Evolutionary conservation across 2,797 vertebrate genomes (phyloP), one percentile per base, ranked within the genome.

Genomic region (Silurus lanzhouensis): DNA sequence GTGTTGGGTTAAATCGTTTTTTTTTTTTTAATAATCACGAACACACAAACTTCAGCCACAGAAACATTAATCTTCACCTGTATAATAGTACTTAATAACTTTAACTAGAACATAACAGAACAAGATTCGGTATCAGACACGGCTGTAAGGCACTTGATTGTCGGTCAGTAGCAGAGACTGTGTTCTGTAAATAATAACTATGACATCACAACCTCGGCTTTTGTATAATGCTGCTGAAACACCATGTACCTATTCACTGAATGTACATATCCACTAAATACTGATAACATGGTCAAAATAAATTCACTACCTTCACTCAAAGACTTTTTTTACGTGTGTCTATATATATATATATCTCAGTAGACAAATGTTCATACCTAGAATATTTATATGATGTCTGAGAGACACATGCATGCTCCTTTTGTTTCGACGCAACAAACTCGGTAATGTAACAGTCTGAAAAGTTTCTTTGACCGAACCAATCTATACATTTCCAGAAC

Each of bases 101-200:
- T 27, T 38, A 38, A 60, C 1, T 52, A 71, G 19, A 44, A 55
- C 0, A 44, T 52, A 78, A 5, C 19, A 83, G 57, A 84, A 64
- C 38, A 71, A n/a, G 17, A 52, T 15, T 12, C 6, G 48, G 19
- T 52, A 85, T 72, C 19, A 72, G 46, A 27, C n/a, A 25, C 19
- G 55, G 81, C 46, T 81, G 13, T 74, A 86, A 86, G 85, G 85
- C 85, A 86, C 85, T 76, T 85, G 8, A 81, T 57, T 57, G 67
- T 81, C 9, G 2, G 17, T 66, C 20, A 15, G 70, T 25, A 44
- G 77, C 5, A 3, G 48, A 38, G 19, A 70, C 25, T 60, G 19
- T 38, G 77, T 72, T 70, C 58, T 27, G 7, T 76, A 67, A 76
- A 82, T 82, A 46, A 82, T 60, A 82, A 68, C 66, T 52, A 58